Evolutionary conservation across 2,113 vertebrate species (phyloP).

Genomic region (Lontra canadensis): DNA sequence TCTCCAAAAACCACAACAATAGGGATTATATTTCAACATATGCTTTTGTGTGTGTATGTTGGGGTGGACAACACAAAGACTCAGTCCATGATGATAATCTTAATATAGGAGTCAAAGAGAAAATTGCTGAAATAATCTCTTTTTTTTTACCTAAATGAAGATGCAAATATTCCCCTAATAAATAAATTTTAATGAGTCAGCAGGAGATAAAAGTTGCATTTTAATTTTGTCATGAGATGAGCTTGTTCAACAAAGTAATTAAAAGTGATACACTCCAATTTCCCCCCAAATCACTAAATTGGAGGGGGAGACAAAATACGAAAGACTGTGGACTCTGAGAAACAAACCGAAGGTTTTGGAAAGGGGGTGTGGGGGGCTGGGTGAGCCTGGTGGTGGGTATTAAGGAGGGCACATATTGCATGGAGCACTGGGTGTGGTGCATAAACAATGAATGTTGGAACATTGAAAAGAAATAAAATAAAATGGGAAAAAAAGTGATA

Average conservation of each 20-base stretch:
- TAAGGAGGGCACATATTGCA: no score
- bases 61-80: not conserved
- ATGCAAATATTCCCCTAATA: not conserved
- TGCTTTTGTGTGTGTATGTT: not conserved
- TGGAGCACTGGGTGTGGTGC: no score
- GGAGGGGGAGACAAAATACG: no score
- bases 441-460: no score
- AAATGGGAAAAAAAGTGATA: not conserved
- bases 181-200: not conserved
- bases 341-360: no score
- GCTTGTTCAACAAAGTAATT: not conserved
- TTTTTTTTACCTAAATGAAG: not conserved
- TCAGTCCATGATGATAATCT: not conserved
- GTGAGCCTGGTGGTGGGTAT: no score
- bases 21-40: not conserved
- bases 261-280: not conserved
- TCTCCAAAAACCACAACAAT: not conserved
- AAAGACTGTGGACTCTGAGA: no score
- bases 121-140: not conserved
- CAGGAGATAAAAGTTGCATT: not conserved
- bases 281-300: no score
- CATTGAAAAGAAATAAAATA: no score
- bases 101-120: not conserved
- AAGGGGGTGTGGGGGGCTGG: no score
- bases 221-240: not conserved